Evolutionary conservation across 1,140 invertebrate genomes (phyloP), one percentile per base, ranked within the genome.

Genomic region (Trypoxylus dichotomus): DNA sequence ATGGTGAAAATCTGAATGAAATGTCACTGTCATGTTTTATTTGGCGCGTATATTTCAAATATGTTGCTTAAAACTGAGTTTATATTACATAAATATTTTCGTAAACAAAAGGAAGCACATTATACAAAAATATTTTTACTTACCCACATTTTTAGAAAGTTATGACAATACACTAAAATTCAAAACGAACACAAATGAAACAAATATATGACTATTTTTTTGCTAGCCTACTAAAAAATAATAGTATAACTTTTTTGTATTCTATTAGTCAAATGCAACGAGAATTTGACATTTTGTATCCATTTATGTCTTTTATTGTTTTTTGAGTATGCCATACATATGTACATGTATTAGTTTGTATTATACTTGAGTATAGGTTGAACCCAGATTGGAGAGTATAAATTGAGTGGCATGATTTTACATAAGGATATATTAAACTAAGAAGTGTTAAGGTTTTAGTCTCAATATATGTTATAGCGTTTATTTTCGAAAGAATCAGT

Each of bases 111-210:
- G 24, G 24, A 68, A 68, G 8, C 5, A 27, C 24, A 27, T 68
- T n/a, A 74, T 41, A 74, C 24, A 21, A 74, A 47, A n/a, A 42
- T 25, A 19, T 21, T 25, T 5, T 29, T 74, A 76, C 75, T 76
- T 76, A 76, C 75, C 75, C 75, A 76, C 75, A 76, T 76, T 76
- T 76, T 76, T 76, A 41, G 21, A 41, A 54, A 63, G 25, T 60
- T 71, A 76, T 63, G 54, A 76, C 75, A 76, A 76, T 63, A 76
- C 75, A 76, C 75, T 63, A 76, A 76, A 76, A 63, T 76, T 76
- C 75, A 76, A 71, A 75, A 75, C 74, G 74, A 75, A 75, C 74
- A 75, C 74, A 75, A 75, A 75, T 75, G 74, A 75, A 75, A 75
- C 74, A 75, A 75, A 75, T 75, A 54, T 54, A 43, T 75, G 74